Percentiles rank a stretch among this genome's conserved stretches.
phyloP scores from a whole-genome alignment of 2,797 vertebrate genomes.

The Ibycter americanus region DNA sequence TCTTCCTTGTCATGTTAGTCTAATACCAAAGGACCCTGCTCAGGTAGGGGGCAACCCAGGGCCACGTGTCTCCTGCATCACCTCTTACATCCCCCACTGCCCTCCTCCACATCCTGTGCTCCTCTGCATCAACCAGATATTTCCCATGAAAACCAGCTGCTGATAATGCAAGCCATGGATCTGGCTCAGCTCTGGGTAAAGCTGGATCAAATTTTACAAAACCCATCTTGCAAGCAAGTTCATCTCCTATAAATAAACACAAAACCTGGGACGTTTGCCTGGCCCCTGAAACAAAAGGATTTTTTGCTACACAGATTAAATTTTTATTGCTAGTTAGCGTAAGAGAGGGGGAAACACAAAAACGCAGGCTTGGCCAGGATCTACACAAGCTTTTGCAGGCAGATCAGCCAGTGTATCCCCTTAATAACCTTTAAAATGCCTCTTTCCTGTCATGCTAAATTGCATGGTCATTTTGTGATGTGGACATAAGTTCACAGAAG shows the following conservation, averaged over 20 bases:
- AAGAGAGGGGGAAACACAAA: neutral
- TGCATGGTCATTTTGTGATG: neutral
- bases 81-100: neutral
- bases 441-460: neutral
- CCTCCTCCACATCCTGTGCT: neutral
- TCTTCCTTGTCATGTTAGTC: neutral
- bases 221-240: neutral
- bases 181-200: neutral
- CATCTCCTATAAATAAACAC: constrained; percentile 3
- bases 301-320: neutral
- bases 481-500: neutral
- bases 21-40: neutral
- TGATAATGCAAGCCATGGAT: neutral
- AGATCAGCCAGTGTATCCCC: neutral
- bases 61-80: neutral
- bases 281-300: neutral
- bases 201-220: constrained; percentile 28
- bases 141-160: neutral
- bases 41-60: neutral
- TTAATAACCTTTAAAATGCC: neutral
- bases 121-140: neutral
- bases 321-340: constrained; percentile 18
- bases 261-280: neutral
- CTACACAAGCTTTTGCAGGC: neutral
- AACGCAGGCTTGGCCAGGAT: neutral